Percentiles rank a stretch among this genome's conserved stretches.
These are phyloP conservation scores for Sebastes vulpes DNA, from an alignment of 2,797 vertebrate species.

Conservation along the genomic window DNA sequence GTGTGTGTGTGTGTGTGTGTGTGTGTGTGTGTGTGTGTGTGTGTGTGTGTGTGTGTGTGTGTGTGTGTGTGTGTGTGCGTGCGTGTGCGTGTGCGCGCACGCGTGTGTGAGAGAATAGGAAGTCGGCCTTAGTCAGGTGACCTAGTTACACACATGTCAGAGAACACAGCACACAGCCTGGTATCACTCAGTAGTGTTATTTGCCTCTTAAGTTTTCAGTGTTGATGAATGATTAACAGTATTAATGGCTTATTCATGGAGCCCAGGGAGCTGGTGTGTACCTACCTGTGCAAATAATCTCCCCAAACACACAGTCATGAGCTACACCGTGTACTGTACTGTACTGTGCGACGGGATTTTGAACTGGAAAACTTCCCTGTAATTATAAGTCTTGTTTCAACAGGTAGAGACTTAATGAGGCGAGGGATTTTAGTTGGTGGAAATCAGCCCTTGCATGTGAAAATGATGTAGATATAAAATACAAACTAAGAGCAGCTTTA, in stretches of 20 bases:
- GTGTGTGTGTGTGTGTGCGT: no score
- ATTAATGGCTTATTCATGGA: conserved; percentile 21
- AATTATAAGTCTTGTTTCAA: not conserved
- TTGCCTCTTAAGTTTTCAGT: not conserved
- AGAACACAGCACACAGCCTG: not conserved
- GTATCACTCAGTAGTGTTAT: not conserved
- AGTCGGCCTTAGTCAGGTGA: conserved; percentile 13
- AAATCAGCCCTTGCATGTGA: not conserved
- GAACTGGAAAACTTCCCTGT: not conserved
- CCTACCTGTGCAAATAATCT: conserved; percentile 33
- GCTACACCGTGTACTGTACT: not conserved
- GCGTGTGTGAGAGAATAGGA: not conserved
- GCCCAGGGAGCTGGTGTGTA: not conserved
- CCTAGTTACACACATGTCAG: conserved; percentile 28
- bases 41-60: not conserved
- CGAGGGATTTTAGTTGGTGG: not conserved
- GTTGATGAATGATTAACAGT: conserved; percentile 55
- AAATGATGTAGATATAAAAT: not conserved
- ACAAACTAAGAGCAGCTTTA: not conserved
- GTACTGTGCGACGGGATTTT: not conserved
- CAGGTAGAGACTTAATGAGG: not conserved
- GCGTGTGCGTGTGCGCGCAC: no score
- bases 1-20: not conserved
- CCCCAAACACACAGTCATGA: not conserved
- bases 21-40: not conserved